phyloP scores from a whole-genome alignment of 2,113 vertebrate species.

The Oreochromis tanganicae region DNA sequence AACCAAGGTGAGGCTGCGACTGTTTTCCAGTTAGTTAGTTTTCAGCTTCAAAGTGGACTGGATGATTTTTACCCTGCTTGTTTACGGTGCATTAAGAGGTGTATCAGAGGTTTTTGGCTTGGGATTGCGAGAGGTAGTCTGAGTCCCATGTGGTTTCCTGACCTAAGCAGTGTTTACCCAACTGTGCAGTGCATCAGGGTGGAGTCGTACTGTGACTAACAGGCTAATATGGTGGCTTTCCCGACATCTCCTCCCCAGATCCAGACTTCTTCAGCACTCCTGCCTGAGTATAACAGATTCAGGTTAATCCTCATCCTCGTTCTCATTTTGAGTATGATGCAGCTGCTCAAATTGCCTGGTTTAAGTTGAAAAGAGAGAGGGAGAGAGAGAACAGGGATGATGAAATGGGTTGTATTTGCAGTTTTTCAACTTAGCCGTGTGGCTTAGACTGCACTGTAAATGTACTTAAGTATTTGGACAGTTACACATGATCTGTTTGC shows the following conservation, averaged over 20 bases:
- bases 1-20: background rate
- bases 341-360: background rate
- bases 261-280: background rate
- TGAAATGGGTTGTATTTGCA: background rate
- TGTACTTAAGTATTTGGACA: background rate
- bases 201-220: constrained; percentile 20
- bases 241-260: background rate
- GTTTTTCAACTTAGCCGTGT: background rate
- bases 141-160: background rate
- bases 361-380: background rate
- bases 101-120: background rate
- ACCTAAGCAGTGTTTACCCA: background rate
- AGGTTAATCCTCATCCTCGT: constrained; percentile 39
- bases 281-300: constrained; percentile 25
- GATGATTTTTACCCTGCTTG: background rate
- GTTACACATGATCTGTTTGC: background rate
- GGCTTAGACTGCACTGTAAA: too few species aligned
- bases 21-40: background rate
- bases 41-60: background rate
- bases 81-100: background rate
- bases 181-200: background rate
- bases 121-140: background rate
- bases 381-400: background rate
- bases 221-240: constrained; percentile 22
- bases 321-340: background rate